Conservation (phyloP, 2,113 vertebrate genomes). For the Columba janthina region DNA sequence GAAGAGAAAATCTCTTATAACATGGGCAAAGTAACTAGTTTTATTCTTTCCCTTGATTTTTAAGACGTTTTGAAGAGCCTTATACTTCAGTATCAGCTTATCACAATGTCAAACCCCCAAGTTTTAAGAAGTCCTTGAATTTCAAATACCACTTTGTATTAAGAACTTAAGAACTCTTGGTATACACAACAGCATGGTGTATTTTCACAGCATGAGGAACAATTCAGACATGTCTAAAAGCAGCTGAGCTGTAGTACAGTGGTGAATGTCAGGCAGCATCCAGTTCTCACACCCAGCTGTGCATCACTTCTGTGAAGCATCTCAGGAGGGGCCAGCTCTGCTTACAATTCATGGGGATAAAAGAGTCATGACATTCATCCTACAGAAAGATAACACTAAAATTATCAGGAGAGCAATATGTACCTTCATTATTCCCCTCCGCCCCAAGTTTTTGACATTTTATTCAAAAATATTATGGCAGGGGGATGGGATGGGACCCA, state of each 20-base stretch:
- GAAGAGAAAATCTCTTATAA: background rate
- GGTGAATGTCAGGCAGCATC: background rate
- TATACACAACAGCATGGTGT: background rate
- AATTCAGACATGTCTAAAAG: background rate
- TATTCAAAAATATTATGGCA: background rate
- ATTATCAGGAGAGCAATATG: background rate
- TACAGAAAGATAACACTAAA: background rate
- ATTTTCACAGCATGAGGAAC: background rate
- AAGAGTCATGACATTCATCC: background rate
- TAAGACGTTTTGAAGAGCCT: background rate
- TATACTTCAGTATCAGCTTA: background rate
- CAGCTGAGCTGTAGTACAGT: background rate
- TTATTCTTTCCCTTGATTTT: background rate
- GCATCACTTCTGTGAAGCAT: background rate
- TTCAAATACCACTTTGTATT: background rate
- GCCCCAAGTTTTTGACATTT: background rate
- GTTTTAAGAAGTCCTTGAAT: background rate
- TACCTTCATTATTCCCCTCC: too few relatives aligned
- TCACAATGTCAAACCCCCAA: background rate
- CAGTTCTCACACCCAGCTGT: background rate
- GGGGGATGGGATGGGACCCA: background rate
- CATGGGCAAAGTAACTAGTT: background rate
- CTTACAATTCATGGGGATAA: background rate
- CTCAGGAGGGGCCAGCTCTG: background rate
- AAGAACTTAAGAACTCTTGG: background rate